Evolutionary conservation across 2,888 invertebrate genomes (phyloP).

Genomic region (Rhingia campestris): DNA sequence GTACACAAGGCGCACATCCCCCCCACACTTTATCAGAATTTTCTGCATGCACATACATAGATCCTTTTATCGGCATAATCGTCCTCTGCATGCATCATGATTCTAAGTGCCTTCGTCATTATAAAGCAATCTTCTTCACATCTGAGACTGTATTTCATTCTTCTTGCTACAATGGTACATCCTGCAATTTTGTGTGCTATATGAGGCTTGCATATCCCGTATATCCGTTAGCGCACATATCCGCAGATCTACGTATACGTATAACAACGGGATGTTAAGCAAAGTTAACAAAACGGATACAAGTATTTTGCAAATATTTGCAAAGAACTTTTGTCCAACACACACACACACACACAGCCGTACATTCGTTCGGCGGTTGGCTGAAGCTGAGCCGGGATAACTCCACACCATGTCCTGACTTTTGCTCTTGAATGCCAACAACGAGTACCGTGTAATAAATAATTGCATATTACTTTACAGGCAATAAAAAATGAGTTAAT

Average conservation of each 20-base stretch:
- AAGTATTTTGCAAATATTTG: conserved; percentile 75
- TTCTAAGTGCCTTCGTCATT: conserved; percentile 73
- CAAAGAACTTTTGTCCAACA: conserved; percentile 71
- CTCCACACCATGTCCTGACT: conserved; percentile 31
- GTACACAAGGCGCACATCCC: conserved; percentile 32
- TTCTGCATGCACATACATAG: conserved; percentile 7
- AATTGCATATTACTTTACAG: conserved; percentile 72
- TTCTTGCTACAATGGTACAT: conserved; percentile 69
- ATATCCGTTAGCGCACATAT: conserved; percentile 32
- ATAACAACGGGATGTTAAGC: conserved; percentile 72
- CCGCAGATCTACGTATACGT: conserved; percentile 3
- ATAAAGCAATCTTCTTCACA: conserved; percentile 73
- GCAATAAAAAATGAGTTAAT: conserved; percentile 72
- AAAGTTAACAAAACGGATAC: conserved; percentile 75
- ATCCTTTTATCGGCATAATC: conserved; percentile 70
- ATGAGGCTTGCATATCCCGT: conserved; percentile 22
- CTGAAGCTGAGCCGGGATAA: conserved; percentile 26
- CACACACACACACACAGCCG: not conserved
- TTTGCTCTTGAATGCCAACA: conserved; percentile 67
- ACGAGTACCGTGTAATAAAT: conserved; percentile 72
- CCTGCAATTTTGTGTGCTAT: conserved; percentile 59
- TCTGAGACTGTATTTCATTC: conserved; percentile 73
- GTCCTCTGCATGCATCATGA: conserved; percentile 72
- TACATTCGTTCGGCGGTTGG: not conserved
- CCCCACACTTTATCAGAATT: not conserved